A percentile compares a stretch with the other conserved stretches of the same genome.
phyloP scores from a whole-genome alignment of 2,797 vertebrate genomes.

The Jordanella pulchra region DNA sequence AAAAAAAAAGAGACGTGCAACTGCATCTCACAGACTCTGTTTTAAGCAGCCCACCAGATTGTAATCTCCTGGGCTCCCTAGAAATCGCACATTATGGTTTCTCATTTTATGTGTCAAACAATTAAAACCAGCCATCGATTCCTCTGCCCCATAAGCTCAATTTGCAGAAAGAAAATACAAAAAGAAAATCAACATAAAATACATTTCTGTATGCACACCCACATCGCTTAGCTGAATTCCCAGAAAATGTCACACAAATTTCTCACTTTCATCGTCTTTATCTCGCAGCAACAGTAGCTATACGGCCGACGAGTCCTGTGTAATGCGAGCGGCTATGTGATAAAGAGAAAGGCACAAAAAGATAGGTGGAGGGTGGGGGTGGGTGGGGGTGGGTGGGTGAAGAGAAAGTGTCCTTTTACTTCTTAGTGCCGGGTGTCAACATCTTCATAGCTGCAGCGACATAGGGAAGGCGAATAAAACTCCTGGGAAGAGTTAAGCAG shows the following conservation, averaged over 20 bases:
- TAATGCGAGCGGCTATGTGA: conserved; percentile 66
- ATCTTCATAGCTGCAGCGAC: conserved; percentile 67
- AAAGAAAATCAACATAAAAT: neutral
- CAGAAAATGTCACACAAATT: conserved; percentile 61
- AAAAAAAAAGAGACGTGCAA: conserved; percentile 42
- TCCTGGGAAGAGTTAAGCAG: conserved; percentile 62
- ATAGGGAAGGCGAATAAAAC: conserved; percentile 50
- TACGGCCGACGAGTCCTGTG: conserved; percentile 66
- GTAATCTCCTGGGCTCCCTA: conserved; percentile 75
- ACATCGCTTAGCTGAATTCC: conserved; percentile 49
- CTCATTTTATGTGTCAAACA: conserved; percentile 68
- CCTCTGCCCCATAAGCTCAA: conserved; percentile 22
- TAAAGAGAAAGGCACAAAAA: conserved; percentile 40
- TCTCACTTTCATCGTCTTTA: conserved; percentile 75
- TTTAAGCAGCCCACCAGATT: conserved; percentile 59
- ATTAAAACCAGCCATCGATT: conserved; percentile 62
- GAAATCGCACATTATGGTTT: conserved; percentile 80
- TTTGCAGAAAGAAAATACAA: conserved; percentile 23
- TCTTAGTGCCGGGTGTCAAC: conserved; percentile 58
- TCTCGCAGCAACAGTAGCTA: conserved; percentile 65
- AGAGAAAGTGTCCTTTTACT: conserved; percentile 62
- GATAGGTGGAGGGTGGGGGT: conserved; percentile 35
- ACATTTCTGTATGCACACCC: neutral
- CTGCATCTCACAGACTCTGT: conserved; percentile 62
- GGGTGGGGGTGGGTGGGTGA: conserved; percentile 19